Conservation (phyloP, 2,113 vertebrate species). For the Maccullochella peelii region DNA sequence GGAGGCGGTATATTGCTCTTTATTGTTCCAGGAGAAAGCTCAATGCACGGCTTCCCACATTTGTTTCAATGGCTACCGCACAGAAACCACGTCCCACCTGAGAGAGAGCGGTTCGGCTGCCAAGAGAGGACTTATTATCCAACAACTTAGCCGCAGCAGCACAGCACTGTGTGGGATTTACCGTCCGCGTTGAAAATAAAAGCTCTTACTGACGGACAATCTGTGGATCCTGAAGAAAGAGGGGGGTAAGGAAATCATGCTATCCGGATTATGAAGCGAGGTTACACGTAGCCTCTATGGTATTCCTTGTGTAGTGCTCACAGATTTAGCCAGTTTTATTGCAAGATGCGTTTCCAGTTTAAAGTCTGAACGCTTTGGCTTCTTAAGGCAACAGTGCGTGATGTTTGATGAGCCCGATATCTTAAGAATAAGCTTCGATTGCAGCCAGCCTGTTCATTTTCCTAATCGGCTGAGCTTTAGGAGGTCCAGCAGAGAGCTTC, state of each 20-base stretch:
- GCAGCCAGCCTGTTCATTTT: slow-evolving; percentile 58
- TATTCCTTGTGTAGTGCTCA: neutral
- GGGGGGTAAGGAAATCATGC: slow-evolving; percentile 71
- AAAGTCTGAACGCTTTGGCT: no score
- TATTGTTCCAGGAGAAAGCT: slow-evolving; percentile 72
- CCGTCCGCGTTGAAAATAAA: slow-evolving; percentile 17
- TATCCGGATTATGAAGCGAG: slow-evolving; percentile 57
- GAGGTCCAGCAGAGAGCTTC: slow-evolving; percentile 56
- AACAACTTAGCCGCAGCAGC: neutral
- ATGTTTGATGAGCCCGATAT: slow-evolving; percentile 32
- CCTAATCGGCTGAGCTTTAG: slow-evolving; percentile 67
- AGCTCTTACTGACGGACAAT: slow-evolving; percentile 28
- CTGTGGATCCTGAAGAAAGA: slow-evolving; percentile 59
- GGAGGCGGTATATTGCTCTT: slow-evolving; percentile 68
- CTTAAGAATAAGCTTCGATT: slow-evolving; percentile 25
- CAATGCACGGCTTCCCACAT: slow-evolving; percentile 45
- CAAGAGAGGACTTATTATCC: neutral
- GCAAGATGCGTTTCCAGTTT: neutral
- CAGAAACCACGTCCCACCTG: slow-evolving; percentile 69
- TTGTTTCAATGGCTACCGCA: slow-evolving; percentile 69
- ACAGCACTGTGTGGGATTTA: slow-evolving; percentile 29
- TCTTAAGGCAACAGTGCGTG: slow-evolving; percentile 23
- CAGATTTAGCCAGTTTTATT: neutral
- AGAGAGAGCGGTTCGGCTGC: slow-evolving; percentile 56
- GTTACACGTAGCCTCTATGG: slow-evolving; percentile 44